These are phyloP conservation scores for Drosophila littoralis DNA, from an alignment of 1,140 invertebrate species.

Conservation along the genomic window DNA sequence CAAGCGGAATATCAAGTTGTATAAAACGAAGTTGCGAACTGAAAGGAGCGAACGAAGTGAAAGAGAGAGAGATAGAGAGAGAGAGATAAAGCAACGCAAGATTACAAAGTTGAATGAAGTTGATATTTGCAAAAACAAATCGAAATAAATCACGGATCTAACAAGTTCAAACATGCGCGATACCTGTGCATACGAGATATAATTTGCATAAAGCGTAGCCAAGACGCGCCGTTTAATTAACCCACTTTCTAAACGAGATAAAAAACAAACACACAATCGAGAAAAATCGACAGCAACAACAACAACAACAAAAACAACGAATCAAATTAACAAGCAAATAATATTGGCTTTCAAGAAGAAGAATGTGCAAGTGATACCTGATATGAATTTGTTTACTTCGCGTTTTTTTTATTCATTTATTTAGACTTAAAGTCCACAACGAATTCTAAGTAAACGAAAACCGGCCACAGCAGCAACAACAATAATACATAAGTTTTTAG, in stretches of 20 bases:
- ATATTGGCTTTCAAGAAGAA: constrained; percentile 42
- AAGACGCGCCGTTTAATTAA: constrained; percentile 67
- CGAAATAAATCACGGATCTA: constrained; percentile 67
- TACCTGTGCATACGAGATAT: constrained; percentile 22
- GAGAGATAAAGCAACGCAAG: constrained; percentile 43
- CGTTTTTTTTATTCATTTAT: constrained; percentile 44
- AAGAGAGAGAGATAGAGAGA: constrained; percentile 35
- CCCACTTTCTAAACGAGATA: constrained; percentile 77
- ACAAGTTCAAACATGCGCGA: constrained; percentile 43
- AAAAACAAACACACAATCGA: constrained; percentile 40
- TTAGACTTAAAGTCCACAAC: constrained; percentile 9
- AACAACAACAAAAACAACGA: constrained; percentile 54
- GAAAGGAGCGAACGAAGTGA: constrained; percentile 47
- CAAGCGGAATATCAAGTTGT: constrained; percentile 70
- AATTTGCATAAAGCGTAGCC: constrained; percentile 67
- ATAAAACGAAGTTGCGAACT: constrained; percentile 51
- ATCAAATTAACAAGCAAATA: constrained; percentile 76
- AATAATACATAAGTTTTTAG: constrained; percentile 25
- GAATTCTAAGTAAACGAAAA: constrained; percentile 53
- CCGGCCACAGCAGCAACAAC: constrained; percentile 16
- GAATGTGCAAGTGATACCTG: constrained; percentile 69
- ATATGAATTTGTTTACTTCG: constrained; percentile 45
- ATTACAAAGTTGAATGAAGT: constrained; percentile 78
- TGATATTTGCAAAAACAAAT: constrained; percentile 66
- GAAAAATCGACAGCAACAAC: constrained; percentile 51